A percentile compares a stretch with the other conserved stretches of the same genome.
These are phyloP conservation scores for Caenorhabditis drosophilae DNA, from an alignment of 2,888 invertebrate genomes.

Conservation along the genomic window DNA sequence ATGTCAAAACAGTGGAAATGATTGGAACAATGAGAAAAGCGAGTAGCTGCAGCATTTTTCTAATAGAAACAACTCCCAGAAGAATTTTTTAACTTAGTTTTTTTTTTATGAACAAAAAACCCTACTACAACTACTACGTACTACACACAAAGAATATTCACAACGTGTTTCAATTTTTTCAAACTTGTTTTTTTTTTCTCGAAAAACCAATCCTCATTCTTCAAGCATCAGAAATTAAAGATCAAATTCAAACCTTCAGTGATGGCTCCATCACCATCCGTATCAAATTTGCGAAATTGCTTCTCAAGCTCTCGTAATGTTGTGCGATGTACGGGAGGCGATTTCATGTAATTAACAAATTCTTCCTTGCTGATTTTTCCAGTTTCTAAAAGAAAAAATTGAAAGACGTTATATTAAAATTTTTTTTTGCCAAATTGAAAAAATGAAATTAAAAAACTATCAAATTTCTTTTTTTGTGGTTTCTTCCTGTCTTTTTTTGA, in stretches of 20 bases:
- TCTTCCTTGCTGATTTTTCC: conserved; percentile 67
- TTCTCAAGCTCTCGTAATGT: conserved; percentile 61
- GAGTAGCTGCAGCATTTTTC: no score
- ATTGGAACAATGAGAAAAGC: no score
- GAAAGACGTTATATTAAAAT: conserved; percentile 3
- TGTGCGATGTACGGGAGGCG: conserved; percentile 60
- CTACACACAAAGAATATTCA: no score
- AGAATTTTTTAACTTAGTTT: no score
- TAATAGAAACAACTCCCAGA: no score
- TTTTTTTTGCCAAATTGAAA: conserved; percentile 1
- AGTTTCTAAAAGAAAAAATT: conserved; percentile 52
- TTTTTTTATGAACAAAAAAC: no score
- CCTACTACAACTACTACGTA: no score
- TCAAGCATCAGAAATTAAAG: neutral
- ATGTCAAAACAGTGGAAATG: no score
- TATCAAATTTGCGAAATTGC: conserved; percentile 60
- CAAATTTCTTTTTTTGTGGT: conserved; percentile 12
- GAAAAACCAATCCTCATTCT: neutral
- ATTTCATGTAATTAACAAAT: conserved; percentile 63
- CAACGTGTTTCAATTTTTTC: no score
- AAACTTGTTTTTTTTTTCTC: no score
- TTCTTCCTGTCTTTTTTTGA: neutral
- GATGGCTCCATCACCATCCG: conserved; percentile 64
- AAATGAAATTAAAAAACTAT: conserved; percentile 11
- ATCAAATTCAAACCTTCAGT: conserved; percentile 52